Evolutionary conservation across 1,140 invertebrate species (phyloP).

Genomic region (Dreissena rostriformis): DNA sequence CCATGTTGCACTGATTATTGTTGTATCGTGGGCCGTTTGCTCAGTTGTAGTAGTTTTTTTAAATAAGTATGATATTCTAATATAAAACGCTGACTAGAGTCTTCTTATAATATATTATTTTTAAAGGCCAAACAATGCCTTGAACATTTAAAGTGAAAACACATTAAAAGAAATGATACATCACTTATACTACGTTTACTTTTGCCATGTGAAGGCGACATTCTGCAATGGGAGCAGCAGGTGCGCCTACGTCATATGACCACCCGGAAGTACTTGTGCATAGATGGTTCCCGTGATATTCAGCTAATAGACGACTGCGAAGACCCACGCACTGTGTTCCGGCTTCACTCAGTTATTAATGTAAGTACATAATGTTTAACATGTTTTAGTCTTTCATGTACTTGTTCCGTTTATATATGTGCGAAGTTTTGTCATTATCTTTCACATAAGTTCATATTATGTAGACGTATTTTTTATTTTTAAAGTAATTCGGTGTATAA

Average conservation of each 20-base stretch:
- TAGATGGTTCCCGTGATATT: constrained; percentile 75
- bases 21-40: too few relatives aligned
- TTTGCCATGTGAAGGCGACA: constrained; percentile 69
- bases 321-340: constrained; percentile 80
- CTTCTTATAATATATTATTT: too few relatives aligned
- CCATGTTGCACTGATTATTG: too few relatives aligned
- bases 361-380: constrained; percentile 48
- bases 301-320: constrained; percentile 77
- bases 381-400: too few relatives aligned
- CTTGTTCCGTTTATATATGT: not conserved
- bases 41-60: too few relatives aligned
- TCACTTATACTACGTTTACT: too few relatives aligned
- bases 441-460: not conserved
- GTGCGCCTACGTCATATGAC: constrained; percentile 80
- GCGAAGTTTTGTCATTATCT: not conserved
- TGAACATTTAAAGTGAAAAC: not conserved
- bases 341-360: constrained; percentile 78
- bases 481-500: too few relatives aligned
- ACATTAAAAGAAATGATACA: not conserved
- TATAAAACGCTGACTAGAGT: too few relatives aligned
- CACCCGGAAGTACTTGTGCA: constrained; percentile 79
- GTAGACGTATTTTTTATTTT: too few relatives aligned
- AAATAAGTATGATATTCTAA: too few relatives aligned
- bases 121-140: not conserved
- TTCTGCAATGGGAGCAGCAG: constrained; percentile 80